A percentile compares a stretch with the other conserved stretches of the same genome.
Conservation (phyloP, 2,797 vertebrate genomes). For the Amblyraja radiata region DNA sequence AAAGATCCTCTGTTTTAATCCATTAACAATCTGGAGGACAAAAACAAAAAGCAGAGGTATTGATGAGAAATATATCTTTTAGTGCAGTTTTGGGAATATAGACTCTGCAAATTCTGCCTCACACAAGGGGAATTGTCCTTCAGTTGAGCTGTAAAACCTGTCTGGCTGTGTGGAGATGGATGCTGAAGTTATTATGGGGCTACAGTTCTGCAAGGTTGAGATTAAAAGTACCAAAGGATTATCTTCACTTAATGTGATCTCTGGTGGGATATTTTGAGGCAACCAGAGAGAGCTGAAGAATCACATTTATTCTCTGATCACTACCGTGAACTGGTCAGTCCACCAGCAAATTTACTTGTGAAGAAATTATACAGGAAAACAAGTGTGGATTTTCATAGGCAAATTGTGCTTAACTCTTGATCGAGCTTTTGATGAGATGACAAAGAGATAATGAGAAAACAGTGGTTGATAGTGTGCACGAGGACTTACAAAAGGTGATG, state of each 20-base stretch:
- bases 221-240: neutral
- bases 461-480: too few species aligned
- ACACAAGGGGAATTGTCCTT: neutral
- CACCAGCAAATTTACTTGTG: neutral
- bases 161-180: neutral
- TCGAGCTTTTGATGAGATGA: too few species aligned
- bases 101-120: neutral
- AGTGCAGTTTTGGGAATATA: neutral
- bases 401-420: too few species aligned
- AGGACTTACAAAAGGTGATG: too few species aligned
- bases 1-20: slow-evolving; percentile 79
- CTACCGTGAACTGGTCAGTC: neutral
- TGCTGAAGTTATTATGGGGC: neutral
- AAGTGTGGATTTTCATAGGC: too few species aligned
- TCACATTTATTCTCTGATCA: neutral
- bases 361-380: neutral
- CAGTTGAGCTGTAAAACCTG: neutral
- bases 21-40: slow-evolving; percentile 65
- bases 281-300: neutral
- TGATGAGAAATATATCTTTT: neutral
- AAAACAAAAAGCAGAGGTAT: slow-evolving; percentile 39
- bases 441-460: too few species aligned
- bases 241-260: neutral
- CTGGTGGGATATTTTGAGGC: neutral
- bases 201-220: neutral